Evolutionary conservation across 2,888 invertebrate genomes (phyloP).

Genomic region (Tinea trinotella): DNA sequence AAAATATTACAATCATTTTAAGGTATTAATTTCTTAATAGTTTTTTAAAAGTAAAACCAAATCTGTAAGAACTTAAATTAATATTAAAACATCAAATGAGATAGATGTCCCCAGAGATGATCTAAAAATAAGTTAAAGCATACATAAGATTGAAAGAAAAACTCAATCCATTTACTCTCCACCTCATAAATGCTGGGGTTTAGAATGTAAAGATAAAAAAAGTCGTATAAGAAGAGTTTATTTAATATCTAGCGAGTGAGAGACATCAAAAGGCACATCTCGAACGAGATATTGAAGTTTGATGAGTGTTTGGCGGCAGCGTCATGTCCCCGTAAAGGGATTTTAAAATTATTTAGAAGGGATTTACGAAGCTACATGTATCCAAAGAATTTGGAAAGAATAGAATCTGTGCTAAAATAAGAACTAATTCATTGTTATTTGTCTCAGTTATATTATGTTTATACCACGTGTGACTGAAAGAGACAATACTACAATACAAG

Average conservation of each 20-base stretch:
- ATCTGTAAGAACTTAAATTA: not conserved
- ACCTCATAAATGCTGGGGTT: conserved; percentile 25
- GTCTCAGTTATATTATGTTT: too few species aligned
- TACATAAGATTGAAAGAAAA: conserved; percentile 20
- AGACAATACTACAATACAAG: too few species aligned
- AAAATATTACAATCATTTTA: too few species aligned
- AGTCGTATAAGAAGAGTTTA: conserved; percentile 30
- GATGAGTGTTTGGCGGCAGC: conserved; percentile 25
- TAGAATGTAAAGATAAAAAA: conserved; percentile 26
- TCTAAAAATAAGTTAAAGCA: not conserved
- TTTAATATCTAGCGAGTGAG: conserved; percentile 33
- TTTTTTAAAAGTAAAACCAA: too few species aligned
- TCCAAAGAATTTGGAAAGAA: too few species aligned
- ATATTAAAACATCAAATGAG: not conserved
- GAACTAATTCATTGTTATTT: too few species aligned
- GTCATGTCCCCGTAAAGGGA: conserved; percentile 20
- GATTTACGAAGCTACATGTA: too few species aligned
- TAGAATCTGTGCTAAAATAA: too few species aligned
- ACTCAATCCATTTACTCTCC: conserved; percentile 26
- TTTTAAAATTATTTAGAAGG: conserved; percentile 19
- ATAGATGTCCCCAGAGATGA: not conserved
- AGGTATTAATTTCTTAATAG: too few species aligned
- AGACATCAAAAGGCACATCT: conserved; percentile 35
- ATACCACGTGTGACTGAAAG: too few species aligned
- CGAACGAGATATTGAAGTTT: conserved; percentile 32